Conservation (phyloP, 2,113 vertebrate species). For the Elgaria multicarinata region DNA sequence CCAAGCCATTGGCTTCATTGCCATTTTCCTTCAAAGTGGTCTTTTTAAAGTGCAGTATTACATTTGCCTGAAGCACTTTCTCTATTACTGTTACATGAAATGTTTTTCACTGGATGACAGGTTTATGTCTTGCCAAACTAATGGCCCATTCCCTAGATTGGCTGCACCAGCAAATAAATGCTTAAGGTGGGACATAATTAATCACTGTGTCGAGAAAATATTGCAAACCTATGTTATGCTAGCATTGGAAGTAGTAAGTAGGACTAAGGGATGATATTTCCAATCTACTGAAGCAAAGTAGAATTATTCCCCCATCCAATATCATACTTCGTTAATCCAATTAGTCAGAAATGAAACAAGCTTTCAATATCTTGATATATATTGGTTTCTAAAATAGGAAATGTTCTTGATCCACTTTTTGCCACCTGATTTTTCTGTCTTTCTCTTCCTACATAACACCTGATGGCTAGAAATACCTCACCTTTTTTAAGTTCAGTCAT, state of each 20-base stretch:
- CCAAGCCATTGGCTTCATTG: neutral
- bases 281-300: neutral
- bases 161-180: neutral
- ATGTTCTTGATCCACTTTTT: neutral
- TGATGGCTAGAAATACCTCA: neutral
- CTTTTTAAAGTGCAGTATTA: neutral
- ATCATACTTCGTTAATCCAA: neutral
- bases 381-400: neutral
- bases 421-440: neutral
- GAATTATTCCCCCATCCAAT: neutral
- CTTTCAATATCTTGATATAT: neutral
- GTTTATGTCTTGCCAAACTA: neutral
- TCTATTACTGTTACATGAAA: neutral
- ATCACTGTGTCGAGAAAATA: neutral
- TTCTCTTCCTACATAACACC: neutral
- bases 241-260: neutral
- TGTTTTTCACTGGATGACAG: neutral
- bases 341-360: neutral
- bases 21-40: accelerated
- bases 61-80: neutral
- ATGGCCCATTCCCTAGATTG: neutral
- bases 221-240: neutral
- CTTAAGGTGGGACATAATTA: neutral
- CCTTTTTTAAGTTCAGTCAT: neutral
- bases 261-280: neutral